phyloP scores from a whole-genome alignment of 2,113 vertebrate species.

The Motacilla tschutschensis region DNA sequence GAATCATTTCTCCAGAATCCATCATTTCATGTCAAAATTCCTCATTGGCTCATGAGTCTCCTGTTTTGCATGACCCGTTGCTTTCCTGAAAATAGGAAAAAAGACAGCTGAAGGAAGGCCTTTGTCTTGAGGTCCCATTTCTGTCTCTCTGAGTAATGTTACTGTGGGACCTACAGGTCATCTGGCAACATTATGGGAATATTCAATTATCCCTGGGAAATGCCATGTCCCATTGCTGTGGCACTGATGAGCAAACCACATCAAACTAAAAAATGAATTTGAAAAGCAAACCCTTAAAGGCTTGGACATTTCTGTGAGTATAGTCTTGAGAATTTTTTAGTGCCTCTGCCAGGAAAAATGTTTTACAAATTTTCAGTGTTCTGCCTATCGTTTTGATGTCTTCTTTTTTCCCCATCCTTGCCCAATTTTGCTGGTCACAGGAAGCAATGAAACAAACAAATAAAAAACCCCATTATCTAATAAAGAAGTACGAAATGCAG shows the following conservation, averaged over 20 bases:
- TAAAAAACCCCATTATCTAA: background rate
- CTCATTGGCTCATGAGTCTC: background rate
- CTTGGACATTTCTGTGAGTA: background rate
- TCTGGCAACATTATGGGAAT: constrained; percentile 5
- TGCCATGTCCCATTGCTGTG: background rate
- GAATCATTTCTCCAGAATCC: background rate
- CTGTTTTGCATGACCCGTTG: constrained; percentile 1
- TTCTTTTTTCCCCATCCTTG: background rate
- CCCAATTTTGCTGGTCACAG: background rate
- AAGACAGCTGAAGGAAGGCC: background rate
- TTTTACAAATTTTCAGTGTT: constrained; percentile 10
- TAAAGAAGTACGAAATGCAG: background rate
- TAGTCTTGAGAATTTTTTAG: background rate
- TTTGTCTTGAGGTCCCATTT: constrained; percentile 23
- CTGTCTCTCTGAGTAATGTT: constrained; percentile 45
- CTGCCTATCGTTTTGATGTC: background rate
- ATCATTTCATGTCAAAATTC: constrained; percentile 9
- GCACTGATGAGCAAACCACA: constrained; percentile 43
- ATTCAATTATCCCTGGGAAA: constrained; percentile 39
- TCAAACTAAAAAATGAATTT: constrained; percentile 8
- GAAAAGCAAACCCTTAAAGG: constrained; percentile 3
- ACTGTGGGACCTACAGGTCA: background rate
- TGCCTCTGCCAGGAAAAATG: background rate
- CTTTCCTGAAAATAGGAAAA: constrained; percentile 3
- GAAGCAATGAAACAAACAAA: background rate